Percentiles rank a stretch among this genome's conserved stretches.
Conservation (phyloP, 2,888 invertebrate genomes). For the Limulus polyphemus region DNA sequence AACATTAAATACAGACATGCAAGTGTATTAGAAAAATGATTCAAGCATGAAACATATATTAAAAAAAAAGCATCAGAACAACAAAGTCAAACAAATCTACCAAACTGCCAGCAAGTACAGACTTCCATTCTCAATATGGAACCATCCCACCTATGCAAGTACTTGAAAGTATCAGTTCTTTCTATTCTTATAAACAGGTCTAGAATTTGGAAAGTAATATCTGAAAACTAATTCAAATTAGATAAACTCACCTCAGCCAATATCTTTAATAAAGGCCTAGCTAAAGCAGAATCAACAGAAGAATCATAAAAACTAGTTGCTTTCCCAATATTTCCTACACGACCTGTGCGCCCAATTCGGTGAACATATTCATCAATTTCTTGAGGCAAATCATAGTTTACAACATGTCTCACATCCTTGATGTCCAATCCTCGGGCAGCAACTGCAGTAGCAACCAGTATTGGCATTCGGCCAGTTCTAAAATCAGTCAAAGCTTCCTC, state of each 20-base stretch:
- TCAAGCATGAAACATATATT: too few relatives aligned
- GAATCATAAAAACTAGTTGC: constrained; percentile 49
- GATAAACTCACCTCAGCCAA: constrained; percentile 45
- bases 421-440: constrained; percentile 88
- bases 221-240: too few relatives aligned
- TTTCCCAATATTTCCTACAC: constrained; percentile 40
- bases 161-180: too few relatives aligned
- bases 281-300: constrained; percentile 47
- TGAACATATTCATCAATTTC: constrained; percentile 42
- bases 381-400: constrained; percentile 42
- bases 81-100: too few relatives aligned
- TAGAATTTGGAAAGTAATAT: too few relatives aligned
- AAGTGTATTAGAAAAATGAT: too few relatives aligned
- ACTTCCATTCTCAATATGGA: too few relatives aligned
- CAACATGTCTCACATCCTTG: constrained; percentile 53
- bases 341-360: constrained; percentile 43
- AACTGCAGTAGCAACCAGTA: constrained; percentile 89
- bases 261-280: constrained; percentile 54
- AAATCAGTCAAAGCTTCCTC: constrained; percentile 66
- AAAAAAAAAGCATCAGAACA: too few relatives aligned
- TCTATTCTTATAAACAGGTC: too few relatives aligned
- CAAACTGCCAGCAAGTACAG: too few relatives aligned
- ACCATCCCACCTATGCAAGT: too few relatives aligned
- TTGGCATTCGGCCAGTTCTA: constrained; percentile 56
- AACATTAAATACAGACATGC: too few relatives aligned